These are phyloP conservation scores for Kryptolebias marmoratus DNA, from an alignment of 2,113 vertebrate genomes.

Conservation along the genomic window DNA sequence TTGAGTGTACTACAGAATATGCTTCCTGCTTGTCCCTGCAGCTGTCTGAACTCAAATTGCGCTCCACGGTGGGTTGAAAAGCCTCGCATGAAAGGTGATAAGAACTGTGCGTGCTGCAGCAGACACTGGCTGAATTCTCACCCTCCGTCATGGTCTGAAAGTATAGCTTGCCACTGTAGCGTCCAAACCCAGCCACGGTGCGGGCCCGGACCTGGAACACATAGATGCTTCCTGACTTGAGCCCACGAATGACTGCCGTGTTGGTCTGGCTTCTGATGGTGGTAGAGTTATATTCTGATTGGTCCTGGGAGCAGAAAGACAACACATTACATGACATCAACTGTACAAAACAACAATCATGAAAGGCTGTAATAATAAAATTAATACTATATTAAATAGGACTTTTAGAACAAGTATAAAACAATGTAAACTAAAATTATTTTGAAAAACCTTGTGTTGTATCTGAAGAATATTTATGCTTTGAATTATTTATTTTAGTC, in stretches of 20 bases:
- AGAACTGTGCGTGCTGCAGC: constrained; percentile 41
- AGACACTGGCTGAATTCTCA: constrained; percentile 74
- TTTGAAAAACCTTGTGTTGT: too few species aligned
- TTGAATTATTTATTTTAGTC: not conserved
- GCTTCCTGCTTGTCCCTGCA: constrained; percentile 32
- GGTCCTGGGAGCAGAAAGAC: constrained; percentile 80
- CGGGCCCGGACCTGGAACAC: constrained; percentile 99
- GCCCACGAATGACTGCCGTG: constrained; percentile 91
- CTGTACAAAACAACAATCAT: constrained; percentile 23
- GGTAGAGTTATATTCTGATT: constrained; percentile 90
- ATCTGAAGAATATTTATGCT: not conserved
- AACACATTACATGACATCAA: constrained; percentile 34
- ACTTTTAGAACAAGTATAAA: too few species aligned
- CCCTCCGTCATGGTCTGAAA: constrained; percentile 99
- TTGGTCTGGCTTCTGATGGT: constrained; percentile 95
- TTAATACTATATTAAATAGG: constrained; percentile 7
- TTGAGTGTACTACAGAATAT: constrained; percentile 45
- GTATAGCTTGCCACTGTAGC: constrained; percentile 98
- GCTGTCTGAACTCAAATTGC: constrained; percentile 50
- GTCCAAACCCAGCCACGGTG: constrained; percentile 96
- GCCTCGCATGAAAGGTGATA: constrained; percentile 52
- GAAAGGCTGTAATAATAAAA: constrained; percentile 33
- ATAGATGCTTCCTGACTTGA: constrained; percentile 95
- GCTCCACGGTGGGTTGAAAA: constrained; percentile 16
- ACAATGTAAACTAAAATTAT: too few species aligned